Base-by-base conservation (phyloP, 2,888 invertebrate genomes). In the Lepidonotus clava region DNA sequence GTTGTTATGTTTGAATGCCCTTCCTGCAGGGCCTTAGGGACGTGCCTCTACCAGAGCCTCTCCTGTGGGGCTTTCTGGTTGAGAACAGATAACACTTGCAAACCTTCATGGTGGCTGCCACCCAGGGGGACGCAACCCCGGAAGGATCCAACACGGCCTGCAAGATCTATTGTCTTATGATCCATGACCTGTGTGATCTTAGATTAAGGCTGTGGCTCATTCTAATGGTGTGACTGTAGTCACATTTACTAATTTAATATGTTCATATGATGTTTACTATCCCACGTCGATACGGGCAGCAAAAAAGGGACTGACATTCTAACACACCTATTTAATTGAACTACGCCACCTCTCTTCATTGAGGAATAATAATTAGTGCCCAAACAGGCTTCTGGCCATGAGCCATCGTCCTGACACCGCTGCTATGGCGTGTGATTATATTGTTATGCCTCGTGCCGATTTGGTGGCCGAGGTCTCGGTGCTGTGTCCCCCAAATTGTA, bases 141-240 rank as follows among this genome's bases (percentile, higher is more conserved):
- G 61, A 61, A 61, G 61, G 61, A 61, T 61, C 61, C 61, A 61
- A 61, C 61, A 61, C 61, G 61, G 61, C 28, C 61, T 61, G 61
- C 61, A 18, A 61, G 61, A 61, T 24, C n/a, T 32, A 61, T 61
- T 61, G 61, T 61, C 61, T 61, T 61, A 61, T 61, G 61, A 61
- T 61, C 61, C 61, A 61, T 61, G 61, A 61, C 61, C 61, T 61
- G 61, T 61, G 61, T 61, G 61, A 61, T 61, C 28, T 11, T 11
- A 61, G 61, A 61, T 61, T 28, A 61, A 32, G 24, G 61, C 61
- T 32, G 28, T 11, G 61, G n/a, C n/a, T n/a, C n/a, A n/a, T n/a
- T n/a, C n/a, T n/a, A n/a, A n/a, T n/a, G n/a, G n/a, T n/a, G n/a
- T n/a, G n/a, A n/a, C n/a, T n/a, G n/a, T n/a, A n/a, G n/a, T n/a